Base-by-base conservation (phyloP, 2,888 invertebrate genomes). In the Altica lythri region DNA sequence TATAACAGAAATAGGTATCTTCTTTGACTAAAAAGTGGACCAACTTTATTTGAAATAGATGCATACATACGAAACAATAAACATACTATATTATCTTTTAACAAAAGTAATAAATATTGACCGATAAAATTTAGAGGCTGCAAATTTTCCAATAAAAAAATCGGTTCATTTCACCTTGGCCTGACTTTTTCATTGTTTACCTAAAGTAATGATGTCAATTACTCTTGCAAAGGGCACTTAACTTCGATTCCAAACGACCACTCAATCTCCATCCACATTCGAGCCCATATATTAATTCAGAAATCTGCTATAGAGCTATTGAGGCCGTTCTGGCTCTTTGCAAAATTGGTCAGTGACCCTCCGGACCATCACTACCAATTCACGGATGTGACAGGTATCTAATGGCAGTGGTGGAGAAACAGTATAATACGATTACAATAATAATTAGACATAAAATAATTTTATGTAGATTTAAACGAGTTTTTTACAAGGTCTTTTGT, bases 171-270 rank as follows among this genome's bases (percentile, higher is more conserved):
- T 34, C 13, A 34, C 34, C 34, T 34, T 34, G 34, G 34, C 16
- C 16, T 16, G 34, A 16, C 16, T 34, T 9, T 34, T 34, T 34
- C 1, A 34, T 34, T 34, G 34, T 34, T 34, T 34, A 38, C 25
- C 13, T 40, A 40, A 40, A 18, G 38, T 40, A 40, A 40, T 40
- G 40, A 22, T 22, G 40, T 40, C 40, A 22, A 40, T 40, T 40
- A 40, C 22, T 40, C 40, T 19, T 40, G 12, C 12, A 13, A 25
- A 40, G 40, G 40, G 17, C 22, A 40, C 40, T 40, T 40, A 40
- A 40, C 40, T 40, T 40, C 40, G 40, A 10, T 40, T 40, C 22
- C 40, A 40, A n/a, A 37, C 25, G 25, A 22, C 22, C 40, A 40
- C 40, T 40, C 40, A 25, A 40, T 40, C 40, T 22, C 12, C 40